These are phyloP conservation scores for Hippasteria phrygiana DNA, from an alignment of 53 echinoderm and acorn worm species.

Conservation along the genomic window DNA sequence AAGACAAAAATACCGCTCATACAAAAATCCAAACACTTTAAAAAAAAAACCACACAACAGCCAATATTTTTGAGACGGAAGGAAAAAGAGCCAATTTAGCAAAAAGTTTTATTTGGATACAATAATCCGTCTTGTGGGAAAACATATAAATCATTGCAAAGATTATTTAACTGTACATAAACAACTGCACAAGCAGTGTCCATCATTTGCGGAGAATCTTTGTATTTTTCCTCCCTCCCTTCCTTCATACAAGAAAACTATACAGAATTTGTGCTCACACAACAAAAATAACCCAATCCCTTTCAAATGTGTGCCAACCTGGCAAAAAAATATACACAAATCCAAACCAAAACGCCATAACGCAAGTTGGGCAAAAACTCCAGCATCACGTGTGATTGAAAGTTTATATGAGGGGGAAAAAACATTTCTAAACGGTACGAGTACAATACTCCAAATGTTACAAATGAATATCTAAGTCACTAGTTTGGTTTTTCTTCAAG, in stretches of 20 bases:
- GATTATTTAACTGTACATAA: slow-evolving; percentile 56
- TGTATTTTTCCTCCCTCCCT: too few species aligned
- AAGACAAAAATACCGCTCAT: not conserved
- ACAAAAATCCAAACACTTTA: not conserved
- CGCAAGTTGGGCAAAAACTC: not conserved
- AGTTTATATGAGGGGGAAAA: not conserved
- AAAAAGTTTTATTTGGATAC: slow-evolving; percentile 46
- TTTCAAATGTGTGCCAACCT: slow-evolving; percentile 10
- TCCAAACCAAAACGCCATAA: slow-evolving; percentile 31
- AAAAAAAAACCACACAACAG: not conserved
- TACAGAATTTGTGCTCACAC: slow-evolving; percentile 63
- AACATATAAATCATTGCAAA: slow-evolving; percentile 63
- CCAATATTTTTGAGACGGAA: slow-evolving; percentile 7
- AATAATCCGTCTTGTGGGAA: slow-evolving; percentile 53
- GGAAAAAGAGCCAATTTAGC: slow-evolving; percentile 32
- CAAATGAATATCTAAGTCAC: not conserved
- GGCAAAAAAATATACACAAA: slow-evolving; percentile 56
- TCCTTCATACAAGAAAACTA: slow-evolving; percentile 20
- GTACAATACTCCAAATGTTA: too few species aligned
- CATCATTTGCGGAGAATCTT: not conserved
- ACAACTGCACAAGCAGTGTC: slow-evolving; percentile 50
- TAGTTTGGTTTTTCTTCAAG: not conserved
- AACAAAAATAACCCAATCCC: slow-evolving; percentile 41
- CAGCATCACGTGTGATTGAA: not conserved
- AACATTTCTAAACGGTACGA: too few species aligned